Conservation (phyloP, 1,140 invertebrate genomes). For the Lepidurus couesii region DNA sequence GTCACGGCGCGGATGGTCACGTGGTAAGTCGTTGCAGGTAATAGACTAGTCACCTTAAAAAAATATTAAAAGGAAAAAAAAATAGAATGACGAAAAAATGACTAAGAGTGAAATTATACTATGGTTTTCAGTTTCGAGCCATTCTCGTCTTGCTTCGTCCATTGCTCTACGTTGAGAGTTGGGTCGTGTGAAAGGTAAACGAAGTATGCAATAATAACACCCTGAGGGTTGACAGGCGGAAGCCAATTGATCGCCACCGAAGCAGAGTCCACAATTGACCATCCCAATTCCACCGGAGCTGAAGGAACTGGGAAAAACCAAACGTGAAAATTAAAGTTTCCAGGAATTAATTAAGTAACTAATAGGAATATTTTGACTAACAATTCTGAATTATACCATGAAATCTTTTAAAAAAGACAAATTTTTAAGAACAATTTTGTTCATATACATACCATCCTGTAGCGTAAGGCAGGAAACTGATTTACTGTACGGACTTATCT, state of each 20-base stretch:
- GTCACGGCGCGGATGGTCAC: conserved; percentile 52
- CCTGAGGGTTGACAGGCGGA: conserved; percentile 48
- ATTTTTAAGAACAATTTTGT: too few relatives aligned
- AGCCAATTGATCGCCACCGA: conserved; percentile 50
- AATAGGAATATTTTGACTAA: too few relatives aligned
- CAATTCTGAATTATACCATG: too few relatives aligned
- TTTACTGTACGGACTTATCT: conserved; percentile 31
- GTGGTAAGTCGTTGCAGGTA: conserved; percentile 49
- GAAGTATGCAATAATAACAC: conserved; percentile 48
- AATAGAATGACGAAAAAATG: background rate
- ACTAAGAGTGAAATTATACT: background rate
- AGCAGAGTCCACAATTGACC: conserved; percentile 45
- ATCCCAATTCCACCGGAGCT: conserved; percentile 49
- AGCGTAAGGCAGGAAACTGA: conserved; percentile 17
- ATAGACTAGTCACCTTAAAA: conserved; percentile 45
- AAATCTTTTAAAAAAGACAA: too few relatives aligned
- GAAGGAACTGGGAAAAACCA: conserved; percentile 47
- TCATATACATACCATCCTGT: conserved; percentile 16
- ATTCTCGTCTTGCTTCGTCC: conserved; percentile 45
- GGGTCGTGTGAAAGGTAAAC: conserved; percentile 46
- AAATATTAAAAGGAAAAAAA: background rate
- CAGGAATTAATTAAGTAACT: too few relatives aligned
- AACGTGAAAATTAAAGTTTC: background rate
- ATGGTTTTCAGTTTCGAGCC: conserved; percentile 25
- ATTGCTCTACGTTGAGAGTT: conserved; percentile 41